A percentile compares a stretch with the other conserved stretches of the same genome.
Conservation (phyloP, 2,113 vertebrate species). For the Megaceryle maxima region DNA sequence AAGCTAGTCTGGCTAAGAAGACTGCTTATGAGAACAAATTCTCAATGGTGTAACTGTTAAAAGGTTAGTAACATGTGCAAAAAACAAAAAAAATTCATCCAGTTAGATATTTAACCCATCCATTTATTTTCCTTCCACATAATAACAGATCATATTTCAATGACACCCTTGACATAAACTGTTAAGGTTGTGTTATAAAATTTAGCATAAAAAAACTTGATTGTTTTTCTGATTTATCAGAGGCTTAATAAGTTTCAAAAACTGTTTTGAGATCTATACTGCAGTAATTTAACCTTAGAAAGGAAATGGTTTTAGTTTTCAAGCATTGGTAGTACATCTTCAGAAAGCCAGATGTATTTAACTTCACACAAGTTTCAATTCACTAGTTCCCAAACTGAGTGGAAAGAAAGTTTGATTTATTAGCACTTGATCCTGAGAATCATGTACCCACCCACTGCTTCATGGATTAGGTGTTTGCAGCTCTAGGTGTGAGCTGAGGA, state of each 20-base stretch:
- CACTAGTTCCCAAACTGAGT: not conserved
- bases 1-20: not conserved
- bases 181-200: not conserved
- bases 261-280: not conserved
- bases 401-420: constrained; percentile 37
- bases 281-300: not conserved
- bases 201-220: not conserved
- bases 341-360: not conserved
- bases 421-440: constrained; percentile 23
- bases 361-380: not conserved
- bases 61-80: not conserved
- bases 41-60: not conserved
- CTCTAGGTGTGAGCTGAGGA: not conserved
- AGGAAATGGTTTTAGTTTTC: not conserved
- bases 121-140: not conserved
- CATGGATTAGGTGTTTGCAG: not conserved
- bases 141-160: not conserved
- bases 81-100: not conserved
- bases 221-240: not conserved
- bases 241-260: not conserved
- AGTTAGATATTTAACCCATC: not conserved
- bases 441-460: constrained; percentile 21
- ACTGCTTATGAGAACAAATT: not conserved
- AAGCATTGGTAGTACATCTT: not conserved
- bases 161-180: not conserved